Base-by-base conservation (phyloP, 2,797 vertebrate genomes). In the Halcyon badia region DNA sequence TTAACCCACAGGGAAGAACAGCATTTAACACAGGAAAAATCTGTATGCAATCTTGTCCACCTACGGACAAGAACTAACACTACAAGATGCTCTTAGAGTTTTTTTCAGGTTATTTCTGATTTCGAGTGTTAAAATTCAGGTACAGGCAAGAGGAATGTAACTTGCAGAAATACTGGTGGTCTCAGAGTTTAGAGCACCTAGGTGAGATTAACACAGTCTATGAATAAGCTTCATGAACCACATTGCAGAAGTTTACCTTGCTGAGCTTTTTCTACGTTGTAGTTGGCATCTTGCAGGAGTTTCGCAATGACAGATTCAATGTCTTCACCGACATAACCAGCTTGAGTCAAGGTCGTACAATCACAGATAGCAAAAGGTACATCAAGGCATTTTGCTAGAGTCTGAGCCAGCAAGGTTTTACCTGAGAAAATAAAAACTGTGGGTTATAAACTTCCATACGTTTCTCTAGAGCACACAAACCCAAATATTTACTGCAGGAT, bases 351-450 rank as follows among this genome's bases (percentile, higher is more conserved):
- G 77, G 99, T 99, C n/a, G 99, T 99, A 90, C 99, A 99, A 69
- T 99, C 99, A 90, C 99, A 99, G 96, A 99, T 99, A 46, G 99
- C 99, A 96, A 99, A 99, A 37, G 99, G 99, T 28, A 99, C 99
- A 96, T 99, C 99, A 48, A 99, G 98, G 97, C 99, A 99, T 97
- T 99, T 99, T 8, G 99, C 99, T 95, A 99, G 98, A 51, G 99
- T 99, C 97, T 99, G 99, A 35, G 99, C 99, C 98, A 99, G 97
- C 95, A 99, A 97, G 35, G 99, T 99, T 98, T 99, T 99, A 97
- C 99, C 99, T 99, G 98, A 30, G 37, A 82, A 89, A 93, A 73
- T 2, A 76, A 90, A 64, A 83, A 4, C 10, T 19, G 6, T 9
- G 11, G 2, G 11, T 91, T 62, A 20, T 8, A 95, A 33, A 85